phyloP scores from a whole-genome alignment of 2,797 vertebrate species.

The Melanogrammus aeglefinus region DNA sequence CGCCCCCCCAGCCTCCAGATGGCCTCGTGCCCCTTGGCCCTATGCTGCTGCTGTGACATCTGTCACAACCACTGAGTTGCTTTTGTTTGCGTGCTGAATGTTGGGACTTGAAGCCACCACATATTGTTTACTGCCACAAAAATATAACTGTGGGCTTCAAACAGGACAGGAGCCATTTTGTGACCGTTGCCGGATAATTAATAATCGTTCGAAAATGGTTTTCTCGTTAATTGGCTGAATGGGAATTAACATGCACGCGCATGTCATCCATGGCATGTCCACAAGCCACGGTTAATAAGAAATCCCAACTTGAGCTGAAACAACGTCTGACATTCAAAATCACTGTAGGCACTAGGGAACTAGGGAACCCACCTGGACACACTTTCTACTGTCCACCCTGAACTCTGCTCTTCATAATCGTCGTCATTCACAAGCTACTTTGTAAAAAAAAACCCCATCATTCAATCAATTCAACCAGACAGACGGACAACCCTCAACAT shows the following conservation, averaged over 20 bases:
- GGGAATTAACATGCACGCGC: background rate
- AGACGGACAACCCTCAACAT: background rate
- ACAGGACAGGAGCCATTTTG: conserved; percentile 14
- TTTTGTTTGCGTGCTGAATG: conserved; percentile 65
- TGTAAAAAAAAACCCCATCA: background rate
- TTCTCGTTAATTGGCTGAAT: background rate
- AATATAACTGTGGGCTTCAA: conserved; percentile 34
- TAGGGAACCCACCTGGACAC: background rate
- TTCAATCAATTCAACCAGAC: too few relatives aligned
- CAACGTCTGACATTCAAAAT: background rate
- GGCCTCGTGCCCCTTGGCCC: conserved; percentile 70
- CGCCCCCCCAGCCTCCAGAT: conserved; percentile 72
- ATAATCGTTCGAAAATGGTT: background rate
- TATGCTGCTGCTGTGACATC: conserved; percentile 72
- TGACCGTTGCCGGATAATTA: conserved; percentile 14
- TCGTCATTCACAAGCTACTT: too few relatives aligned
- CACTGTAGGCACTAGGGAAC: background rate
- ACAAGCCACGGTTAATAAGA: background rate
- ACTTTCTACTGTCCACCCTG: background rate
- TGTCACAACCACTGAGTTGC: conserved; percentile 73
- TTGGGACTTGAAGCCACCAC: conserved; percentile 37
- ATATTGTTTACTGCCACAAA: conserved; percentile 52
- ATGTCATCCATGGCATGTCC: background rate
- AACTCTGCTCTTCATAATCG: background rate
- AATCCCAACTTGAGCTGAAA: background rate